phyloP scores from a whole-genome alignment of 37 sponge, comb jelly and placozoan genomes.

The Ianthella basta region DNA sequence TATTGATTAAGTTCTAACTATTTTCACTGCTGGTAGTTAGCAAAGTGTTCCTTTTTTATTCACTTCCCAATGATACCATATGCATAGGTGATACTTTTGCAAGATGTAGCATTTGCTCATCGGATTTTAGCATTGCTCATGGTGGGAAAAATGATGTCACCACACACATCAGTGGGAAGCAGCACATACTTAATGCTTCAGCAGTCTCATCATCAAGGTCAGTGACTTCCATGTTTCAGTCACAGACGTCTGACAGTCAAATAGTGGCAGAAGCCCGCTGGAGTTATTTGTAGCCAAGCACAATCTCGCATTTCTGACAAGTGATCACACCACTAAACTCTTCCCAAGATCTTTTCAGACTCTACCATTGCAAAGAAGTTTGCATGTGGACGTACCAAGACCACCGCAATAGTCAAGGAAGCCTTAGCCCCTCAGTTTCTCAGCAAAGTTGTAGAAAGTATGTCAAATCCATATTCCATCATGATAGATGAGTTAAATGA shows the following conservation, averaged over 20 bases:
- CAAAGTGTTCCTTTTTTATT: too few relatives aligned
- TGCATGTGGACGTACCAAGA: constrained; percentile 55
- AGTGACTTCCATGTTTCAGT: constrained; percentile 15
- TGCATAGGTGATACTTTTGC: background rate
- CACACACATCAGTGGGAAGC: constrained; percentile 35
- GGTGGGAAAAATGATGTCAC: constrained; percentile 47
- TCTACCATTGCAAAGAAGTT: constrained; percentile 49
- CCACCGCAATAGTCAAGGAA: constrained; percentile 48
- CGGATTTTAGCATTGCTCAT: constrained; percentile 44
- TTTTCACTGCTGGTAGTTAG: too few relatives aligned
- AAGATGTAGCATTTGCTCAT: constrained; percentile 27
- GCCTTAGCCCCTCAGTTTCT: constrained; percentile 35
- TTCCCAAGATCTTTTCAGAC: constrained; percentile 51
- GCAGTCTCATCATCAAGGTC: constrained; percentile 8
- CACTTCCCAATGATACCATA: too few relatives aligned
- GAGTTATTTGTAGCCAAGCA: constrained; percentile 39
- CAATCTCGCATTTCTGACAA: constrained; percentile 36
- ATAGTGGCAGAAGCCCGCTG: constrained; percentile 37
- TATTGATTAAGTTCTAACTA: background rate
- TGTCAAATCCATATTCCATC: constrained; percentile 29
- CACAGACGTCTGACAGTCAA: background rate
- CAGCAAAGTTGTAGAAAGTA: background rate
- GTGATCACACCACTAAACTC: constrained; percentile 53
- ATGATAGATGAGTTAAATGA: constrained; percentile 54
- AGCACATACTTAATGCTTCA: constrained; percentile 23